A percentile compares a stretch with the other conserved stretches of the same genome.
These are phyloP conservation scores for Diprion similis DNA, from an alignment of 1,140 invertebrate species.

Conservation along the genomic window DNA sequence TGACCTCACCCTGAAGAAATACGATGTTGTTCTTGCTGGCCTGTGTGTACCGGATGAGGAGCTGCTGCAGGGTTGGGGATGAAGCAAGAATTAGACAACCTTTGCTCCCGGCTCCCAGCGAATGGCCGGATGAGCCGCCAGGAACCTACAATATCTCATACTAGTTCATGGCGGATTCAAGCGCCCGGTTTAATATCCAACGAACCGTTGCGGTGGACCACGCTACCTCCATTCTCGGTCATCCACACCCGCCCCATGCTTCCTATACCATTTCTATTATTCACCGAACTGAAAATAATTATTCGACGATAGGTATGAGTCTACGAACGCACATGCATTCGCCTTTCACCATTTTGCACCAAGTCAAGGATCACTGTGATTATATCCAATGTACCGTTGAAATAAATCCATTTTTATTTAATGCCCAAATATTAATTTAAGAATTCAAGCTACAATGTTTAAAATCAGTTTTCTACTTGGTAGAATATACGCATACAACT, in stretches of 20 bases:
- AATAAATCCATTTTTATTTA: no score
- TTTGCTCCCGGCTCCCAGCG: no score
- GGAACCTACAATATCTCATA: neutral
- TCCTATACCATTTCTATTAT: neutral
- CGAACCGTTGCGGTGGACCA: conserved; percentile 2
- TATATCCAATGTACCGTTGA: no score
- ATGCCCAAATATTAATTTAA: no score
- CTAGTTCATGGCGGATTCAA: neutral
- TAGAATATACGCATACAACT: no score
- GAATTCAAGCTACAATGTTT: no score
- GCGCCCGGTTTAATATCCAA: conserved; percentile 7
- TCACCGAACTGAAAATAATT: neutral
- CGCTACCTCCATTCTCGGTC: neutral
- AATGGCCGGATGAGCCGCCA: neutral
- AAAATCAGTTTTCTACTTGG: no score
- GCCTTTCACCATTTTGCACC: no score
- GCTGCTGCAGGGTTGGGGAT: neutral
- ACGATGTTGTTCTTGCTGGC: neutral
- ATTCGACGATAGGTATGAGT: neutral
- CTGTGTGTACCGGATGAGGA: no score
- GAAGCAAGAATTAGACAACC: conserved; percentile 1
- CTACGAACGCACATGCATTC: no score
- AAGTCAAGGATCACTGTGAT: no score
- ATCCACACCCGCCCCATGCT: neutral
- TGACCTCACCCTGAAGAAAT: conserved; percentile 2